phyloP scores from a whole-genome alignment of 2,797 vertebrate species.

The Sebastes oblongus region DNA sequence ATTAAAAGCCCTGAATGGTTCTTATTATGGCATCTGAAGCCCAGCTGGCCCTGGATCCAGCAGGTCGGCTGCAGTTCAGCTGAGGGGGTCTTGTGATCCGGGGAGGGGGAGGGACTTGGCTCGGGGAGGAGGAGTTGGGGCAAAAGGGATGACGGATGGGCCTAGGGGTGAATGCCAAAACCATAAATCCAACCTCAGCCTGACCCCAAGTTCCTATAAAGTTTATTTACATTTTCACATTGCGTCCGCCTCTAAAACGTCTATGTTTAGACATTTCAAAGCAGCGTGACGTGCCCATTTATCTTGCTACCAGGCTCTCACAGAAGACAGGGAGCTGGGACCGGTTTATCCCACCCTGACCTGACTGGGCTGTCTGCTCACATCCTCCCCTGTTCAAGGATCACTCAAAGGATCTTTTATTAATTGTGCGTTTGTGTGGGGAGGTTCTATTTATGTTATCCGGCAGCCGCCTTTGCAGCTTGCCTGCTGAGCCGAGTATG shows the following conservation, averaged over 20 bases:
- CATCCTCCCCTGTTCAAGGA: slow-evolving; percentile 50
- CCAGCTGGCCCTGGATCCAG: slow-evolving; percentile 90
- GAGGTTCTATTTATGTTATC: slow-evolving; percentile 72
- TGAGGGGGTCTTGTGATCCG: slow-evolving; percentile 89
- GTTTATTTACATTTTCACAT: slow-evolving; percentile 90
- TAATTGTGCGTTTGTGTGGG: slow-evolving; percentile 67
- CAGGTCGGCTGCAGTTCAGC: slow-evolving; percentile 93
- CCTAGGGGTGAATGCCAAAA: slow-evolving; percentile 85
- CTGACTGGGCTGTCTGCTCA: slow-evolving; percentile 58
- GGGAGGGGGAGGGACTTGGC: slow-evolving; percentile 76
- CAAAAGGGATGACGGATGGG: slow-evolving; percentile 86
- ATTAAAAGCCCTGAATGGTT: slow-evolving; percentile 85
- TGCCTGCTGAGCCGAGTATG: slow-evolving; percentile 50
- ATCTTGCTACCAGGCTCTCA: slow-evolving; percentile 59
- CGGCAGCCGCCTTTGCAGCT: slow-evolving; percentile 43
- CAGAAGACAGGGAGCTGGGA: slow-evolving; percentile 56
- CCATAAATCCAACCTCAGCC: slow-evolving; percentile 86
- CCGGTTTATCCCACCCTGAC: slow-evolving; percentile 67
- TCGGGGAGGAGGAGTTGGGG: slow-evolving; percentile 57
- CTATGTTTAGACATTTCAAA: slow-evolving; percentile 83
- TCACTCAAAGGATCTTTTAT: slow-evolving; percentile 75
- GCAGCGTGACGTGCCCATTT: slow-evolving; percentile 60
- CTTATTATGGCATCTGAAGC: slow-evolving; percentile 88
- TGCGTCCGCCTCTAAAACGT: slow-evolving; percentile 78
- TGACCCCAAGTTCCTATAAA: slow-evolving; percentile 86